phyloP scores from a whole-genome alignment of 2,797 vertebrate genomes.

The Pipistrellus pygmaeus region DNA sequence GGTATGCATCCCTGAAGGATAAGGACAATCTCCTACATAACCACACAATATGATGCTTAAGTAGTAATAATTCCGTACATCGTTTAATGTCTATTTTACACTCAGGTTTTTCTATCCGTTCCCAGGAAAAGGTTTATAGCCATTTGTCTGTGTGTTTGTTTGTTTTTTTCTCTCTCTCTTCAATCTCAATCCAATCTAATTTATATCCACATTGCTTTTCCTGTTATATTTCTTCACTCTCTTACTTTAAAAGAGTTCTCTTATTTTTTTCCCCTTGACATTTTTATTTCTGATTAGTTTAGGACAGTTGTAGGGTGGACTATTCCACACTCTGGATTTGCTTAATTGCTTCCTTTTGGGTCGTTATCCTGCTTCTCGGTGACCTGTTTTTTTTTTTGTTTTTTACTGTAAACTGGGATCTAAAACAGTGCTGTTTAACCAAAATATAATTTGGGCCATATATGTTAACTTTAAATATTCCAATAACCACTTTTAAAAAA shows the following conservation, averaged over 20 bases:
- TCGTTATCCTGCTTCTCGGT: constrained; percentile 48
- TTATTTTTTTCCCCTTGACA: neutral
- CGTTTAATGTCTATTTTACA: neutral
- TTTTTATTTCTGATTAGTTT: constrained; percentile 26
- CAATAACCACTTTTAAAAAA: neutral
- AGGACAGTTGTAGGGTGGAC: neutral
- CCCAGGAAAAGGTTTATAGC: neutral
- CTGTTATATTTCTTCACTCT: neutral
- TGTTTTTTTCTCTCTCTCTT: neutral
- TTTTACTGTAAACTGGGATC: neutral
- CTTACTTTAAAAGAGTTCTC: neutral
- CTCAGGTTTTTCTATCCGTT: neutral
- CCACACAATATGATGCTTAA: neutral
- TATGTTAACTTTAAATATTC: neutral
- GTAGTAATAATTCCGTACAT: neutral
- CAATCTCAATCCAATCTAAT: neutral
- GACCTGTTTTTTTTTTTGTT: neutral
- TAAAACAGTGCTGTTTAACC: neutral
- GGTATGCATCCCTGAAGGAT: neutral
- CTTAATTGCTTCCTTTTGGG: constrained; percentile 27
- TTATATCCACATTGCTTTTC: neutral
- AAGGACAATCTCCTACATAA: neutral
- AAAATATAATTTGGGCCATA: neutral
- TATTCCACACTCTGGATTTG: neutral
- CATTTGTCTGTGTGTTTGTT: neutral